Evolutionary conservation across 2,888 invertebrate species (phyloP).

Genomic region (Mactromeris polynyma): DNA sequence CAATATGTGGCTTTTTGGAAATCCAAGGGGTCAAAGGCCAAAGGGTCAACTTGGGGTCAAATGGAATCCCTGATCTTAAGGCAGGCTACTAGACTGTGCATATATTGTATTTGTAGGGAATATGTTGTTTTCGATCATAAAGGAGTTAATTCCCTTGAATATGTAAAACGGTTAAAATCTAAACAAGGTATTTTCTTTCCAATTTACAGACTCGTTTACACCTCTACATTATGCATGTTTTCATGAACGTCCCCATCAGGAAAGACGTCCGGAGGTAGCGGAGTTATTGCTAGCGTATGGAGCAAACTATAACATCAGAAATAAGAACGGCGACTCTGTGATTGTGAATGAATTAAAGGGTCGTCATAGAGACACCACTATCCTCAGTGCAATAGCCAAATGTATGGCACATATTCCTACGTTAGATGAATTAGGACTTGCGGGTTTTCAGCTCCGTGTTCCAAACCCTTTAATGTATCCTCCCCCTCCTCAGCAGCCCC

Average conservation of each 20-base stretch:
- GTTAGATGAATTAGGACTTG: constrained; percentile 74
- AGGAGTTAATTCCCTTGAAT: neutral
- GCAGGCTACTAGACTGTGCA: too few relatives aligned
- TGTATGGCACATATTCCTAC: constrained; percentile 79
- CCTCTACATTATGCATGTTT: constrained; percentile 85
- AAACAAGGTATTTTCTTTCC: neutral
- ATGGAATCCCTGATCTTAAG: too few relatives aligned
- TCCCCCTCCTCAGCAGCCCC: constrained; percentile 18
- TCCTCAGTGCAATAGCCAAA: constrained; percentile 80
- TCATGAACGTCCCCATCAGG: constrained; percentile 78
- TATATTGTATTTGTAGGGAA: too few relatives aligned
- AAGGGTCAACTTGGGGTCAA: too few relatives aligned
- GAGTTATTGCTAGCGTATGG: constrained; percentile 85
- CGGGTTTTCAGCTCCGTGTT: constrained; percentile 32
- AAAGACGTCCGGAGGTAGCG: constrained; percentile 82
- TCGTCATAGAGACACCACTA: constrained; percentile 68
- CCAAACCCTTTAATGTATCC: constrained; percentile 53
- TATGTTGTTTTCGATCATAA: too few relatives aligned
- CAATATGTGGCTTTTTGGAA: too few relatives aligned
- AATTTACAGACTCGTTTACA: constrained; percentile 77
- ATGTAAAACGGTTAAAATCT: neutral
- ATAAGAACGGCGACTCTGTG: constrained; percentile 79
- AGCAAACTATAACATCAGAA: constrained; percentile 80
- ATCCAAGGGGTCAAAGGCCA: too few relatives aligned
- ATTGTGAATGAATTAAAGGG: constrained; percentile 81